These are phyloP conservation scores for Trissolcus japonicus DNA, from an alignment of 2,888 invertebrate genomes.

Conservation along the genomic window DNA sequence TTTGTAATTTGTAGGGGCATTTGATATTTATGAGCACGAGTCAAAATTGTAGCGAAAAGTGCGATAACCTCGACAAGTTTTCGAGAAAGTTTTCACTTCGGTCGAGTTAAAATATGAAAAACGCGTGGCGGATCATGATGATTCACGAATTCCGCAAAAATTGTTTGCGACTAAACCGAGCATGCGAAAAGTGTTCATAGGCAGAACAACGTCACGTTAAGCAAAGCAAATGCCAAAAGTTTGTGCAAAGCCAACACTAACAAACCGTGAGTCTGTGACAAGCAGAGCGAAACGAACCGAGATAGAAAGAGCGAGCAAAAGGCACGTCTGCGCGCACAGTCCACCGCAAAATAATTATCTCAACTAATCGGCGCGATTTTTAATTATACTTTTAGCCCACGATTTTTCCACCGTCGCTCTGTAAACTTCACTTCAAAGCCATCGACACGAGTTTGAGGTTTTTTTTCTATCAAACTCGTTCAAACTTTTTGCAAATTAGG, in stretches of 20 bases:
- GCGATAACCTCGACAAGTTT: conserved; percentile 10
- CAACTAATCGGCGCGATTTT: conserved; percentile 35
- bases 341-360: conserved; percentile 36
- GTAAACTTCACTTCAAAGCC: conserved; percentile 26
- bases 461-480: conserved; percentile 8
- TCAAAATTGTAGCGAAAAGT: conserved; percentile 8
- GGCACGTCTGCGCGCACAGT: conserved; percentile 10
- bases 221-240: conserved; percentile 55
- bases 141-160: conserved; percentile 39
- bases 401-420: conserved; percentile 27
- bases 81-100: conserved; percentile 38
- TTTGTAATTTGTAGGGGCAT: no score
- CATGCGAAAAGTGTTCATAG: conserved; percentile 47
- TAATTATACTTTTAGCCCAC: conserved; percentile 24
- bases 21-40: no score
- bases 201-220: conserved; percentile 53
- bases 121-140: conserved; percentile 33
- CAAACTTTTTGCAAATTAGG: conserved; percentile 12
- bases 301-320: conserved; percentile 4
- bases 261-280: conserved; percentile 50
- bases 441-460: conserved; percentile 22
- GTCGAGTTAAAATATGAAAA: conserved; percentile 30
- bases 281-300: conserved; percentile 20
- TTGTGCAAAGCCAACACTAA: conserved; percentile 51
- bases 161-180: conserved; percentile 42